Percentiles rank a stretch among this genome's conserved stretches.
Evolutionary conservation across 2,797 vertebrate species (phyloP).

Genomic region (Hippopotamyrus pictus): DNA sequence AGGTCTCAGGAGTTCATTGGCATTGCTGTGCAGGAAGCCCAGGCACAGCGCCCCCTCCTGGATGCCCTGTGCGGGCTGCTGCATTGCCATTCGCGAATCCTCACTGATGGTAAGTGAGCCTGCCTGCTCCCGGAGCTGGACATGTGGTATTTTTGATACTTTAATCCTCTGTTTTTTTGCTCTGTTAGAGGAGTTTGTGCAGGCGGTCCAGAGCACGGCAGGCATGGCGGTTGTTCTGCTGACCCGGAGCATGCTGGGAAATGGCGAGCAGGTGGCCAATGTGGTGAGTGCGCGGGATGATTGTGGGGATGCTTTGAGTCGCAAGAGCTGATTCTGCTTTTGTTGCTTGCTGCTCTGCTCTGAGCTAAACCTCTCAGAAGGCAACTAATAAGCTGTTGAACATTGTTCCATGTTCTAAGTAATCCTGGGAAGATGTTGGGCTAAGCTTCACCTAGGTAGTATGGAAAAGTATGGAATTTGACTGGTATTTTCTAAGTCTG

Average conservation of each 20-base stretch:
- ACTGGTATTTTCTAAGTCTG: background rate
- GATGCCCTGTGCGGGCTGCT: conserved; percentile 71
- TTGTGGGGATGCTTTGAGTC: background rate
- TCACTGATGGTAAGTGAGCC: conserved; percentile 74
- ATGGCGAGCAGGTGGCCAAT: conserved; percentile 62
- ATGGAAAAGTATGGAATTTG: background rate
- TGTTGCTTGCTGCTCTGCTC: background rate
- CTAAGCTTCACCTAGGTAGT: background rate
- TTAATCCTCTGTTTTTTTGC: background rate
- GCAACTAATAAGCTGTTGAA: background rate
- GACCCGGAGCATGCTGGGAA: conserved; percentile 67
- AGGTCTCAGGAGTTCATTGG: conserved; percentile 62
- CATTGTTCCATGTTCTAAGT: background rate
- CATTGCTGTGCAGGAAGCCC: conserved; percentile 33
- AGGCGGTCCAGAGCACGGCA: conserved; percentile 80
- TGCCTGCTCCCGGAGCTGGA: background rate
- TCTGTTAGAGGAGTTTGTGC: conserved; percentile 73
- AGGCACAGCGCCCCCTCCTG: conserved; percentile 42
- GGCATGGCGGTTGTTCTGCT: conserved; percentile 81
- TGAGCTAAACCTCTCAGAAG: background rate
- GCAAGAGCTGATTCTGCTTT: background rate
- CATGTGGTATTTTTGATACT: background rate
- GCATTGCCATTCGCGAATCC: conserved; percentile 65
- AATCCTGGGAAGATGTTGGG: background rate
- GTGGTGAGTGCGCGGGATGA: conserved; percentile 64